Conservation (phyloP, 2,113 vertebrate species). For the Perca fluviatilis region DNA sequence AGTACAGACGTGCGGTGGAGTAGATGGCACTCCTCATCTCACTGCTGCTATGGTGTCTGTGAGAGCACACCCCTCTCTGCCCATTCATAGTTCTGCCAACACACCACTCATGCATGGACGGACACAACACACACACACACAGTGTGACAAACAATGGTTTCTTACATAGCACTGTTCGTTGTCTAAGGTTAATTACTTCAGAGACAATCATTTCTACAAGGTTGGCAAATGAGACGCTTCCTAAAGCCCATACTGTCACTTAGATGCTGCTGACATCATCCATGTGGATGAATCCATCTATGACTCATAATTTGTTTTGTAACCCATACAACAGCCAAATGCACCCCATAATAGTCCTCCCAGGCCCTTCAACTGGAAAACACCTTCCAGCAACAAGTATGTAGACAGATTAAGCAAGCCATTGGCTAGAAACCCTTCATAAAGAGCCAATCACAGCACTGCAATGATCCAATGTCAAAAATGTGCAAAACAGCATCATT, state of each 20-base stretch:
- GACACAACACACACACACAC: background rate
- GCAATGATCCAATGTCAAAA: conserved; percentile 6
- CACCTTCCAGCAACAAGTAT: conserved; percentile 74
- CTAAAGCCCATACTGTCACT: background rate
- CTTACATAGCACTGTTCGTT: background rate
- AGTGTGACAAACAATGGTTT: too few species aligned
- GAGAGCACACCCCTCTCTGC: conserved; percentile 72
- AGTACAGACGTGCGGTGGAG: conserved; percentile 65
- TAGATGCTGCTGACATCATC: conserved; percentile 49
- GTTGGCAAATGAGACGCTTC: background rate
- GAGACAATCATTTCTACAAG: background rate
- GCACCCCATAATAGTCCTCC: conserved; percentile 12
- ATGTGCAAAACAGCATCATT: conserved; percentile 38
- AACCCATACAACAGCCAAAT: conserved; percentile 40
- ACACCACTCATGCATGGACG: conserved; percentile 50
- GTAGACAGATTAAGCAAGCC: background rate
- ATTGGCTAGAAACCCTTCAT: conserved; percentile 50
- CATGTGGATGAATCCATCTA: conserved; percentile 31
- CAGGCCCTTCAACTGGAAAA: conserved; percentile 12
- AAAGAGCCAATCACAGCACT: conserved; percentile 46
- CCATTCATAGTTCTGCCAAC: conserved; percentile 80
- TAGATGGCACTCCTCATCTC: conserved; percentile 75
- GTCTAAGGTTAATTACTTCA: conserved; percentile 19
- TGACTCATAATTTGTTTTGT: conserved; percentile 64
- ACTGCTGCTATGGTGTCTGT: conserved; percentile 70